A percentile compares a stretch with the other conserved stretches of the same genome.
These are phyloP conservation scores for Bovichtus diacanthus DNA, from an alignment of 2,797 vertebrate genomes.

Conservation along the genomic window DNA sequence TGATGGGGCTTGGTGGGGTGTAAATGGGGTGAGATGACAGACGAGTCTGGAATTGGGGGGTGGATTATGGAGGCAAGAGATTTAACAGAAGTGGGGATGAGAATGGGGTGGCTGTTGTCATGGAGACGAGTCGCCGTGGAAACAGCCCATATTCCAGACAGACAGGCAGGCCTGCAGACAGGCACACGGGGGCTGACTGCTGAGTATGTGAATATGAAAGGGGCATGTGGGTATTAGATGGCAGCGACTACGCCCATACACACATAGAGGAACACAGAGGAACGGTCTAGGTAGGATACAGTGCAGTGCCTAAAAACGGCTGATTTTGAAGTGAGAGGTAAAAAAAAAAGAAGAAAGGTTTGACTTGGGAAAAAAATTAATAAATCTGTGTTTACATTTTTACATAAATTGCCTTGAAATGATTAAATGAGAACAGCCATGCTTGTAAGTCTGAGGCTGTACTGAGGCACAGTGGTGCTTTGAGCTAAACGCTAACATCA, in stretches of 20 bases:
- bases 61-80: constrained; percentile 72
- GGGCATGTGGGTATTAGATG: constrained; percentile 56
- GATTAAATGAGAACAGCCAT: not conserved
- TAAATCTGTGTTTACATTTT: not conserved
- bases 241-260: constrained; percentile 55
- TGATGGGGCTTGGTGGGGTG: too few relatives aligned
- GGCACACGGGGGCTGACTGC: constrained; percentile 60
- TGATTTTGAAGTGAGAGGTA: not conserved
- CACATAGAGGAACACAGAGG: not conserved
- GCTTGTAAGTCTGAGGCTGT: constrained; percentile 1
- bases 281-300: constrained; percentile 5
- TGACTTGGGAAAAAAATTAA: constrained; percentile 14
- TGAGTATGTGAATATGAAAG: constrained; percentile 73
- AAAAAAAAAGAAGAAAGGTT: not conserved
- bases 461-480: constrained; percentile 3
- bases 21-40: constrained; percentile 79
- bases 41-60: constrained; percentile 62
- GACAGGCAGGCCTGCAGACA: constrained; percentile 52
- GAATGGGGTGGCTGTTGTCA: constrained; percentile 76
- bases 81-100: constrained; percentile 67
- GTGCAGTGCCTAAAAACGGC: constrained; percentile 8
- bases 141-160: constrained; percentile 72
- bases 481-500: not conserved
- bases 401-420: not conserved
- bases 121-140: constrained; percentile 79